Percentiles rank a stretch among this genome's conserved stretches.
Conservation (phyloP, 1,140 invertebrate genomes). For the Triops longicaudatus region DNA sequence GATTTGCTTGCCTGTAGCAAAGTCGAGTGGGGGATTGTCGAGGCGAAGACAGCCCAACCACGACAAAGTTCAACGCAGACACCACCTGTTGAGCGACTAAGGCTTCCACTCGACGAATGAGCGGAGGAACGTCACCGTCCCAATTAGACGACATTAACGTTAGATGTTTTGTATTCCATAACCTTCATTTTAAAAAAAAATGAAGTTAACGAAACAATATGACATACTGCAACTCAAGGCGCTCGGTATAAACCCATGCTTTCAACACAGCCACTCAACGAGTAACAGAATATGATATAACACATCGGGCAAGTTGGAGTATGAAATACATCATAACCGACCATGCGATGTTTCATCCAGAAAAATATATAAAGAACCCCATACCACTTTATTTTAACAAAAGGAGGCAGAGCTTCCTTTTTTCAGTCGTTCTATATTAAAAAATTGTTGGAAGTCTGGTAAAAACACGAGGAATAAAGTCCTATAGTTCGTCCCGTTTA, state of each 20-base stretch:
- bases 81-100: neutral
- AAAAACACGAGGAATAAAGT: neutral
- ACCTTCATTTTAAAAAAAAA: neutral
- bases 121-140: neutral
- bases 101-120: neutral
- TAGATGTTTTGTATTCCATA: neutral
- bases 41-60: neutral
- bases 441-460: neutral
- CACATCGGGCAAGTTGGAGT: neutral
- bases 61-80: neutral
- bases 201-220: neutral
- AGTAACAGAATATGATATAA: neutral
- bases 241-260: neutral
- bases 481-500: conserved; percentile 91
- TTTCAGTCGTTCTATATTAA: neutral
- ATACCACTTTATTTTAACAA: neutral
- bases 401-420: neutral
- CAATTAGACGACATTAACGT: neutral
- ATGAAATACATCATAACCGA: neutral
- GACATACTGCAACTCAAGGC: neutral
- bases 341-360: neutral
- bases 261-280: neutral
- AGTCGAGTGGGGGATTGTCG: neutral
- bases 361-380: neutral
- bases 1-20: neutral